phyloP scores from a whole-genome alignment of 2,797 vertebrate species.

The Erpetoichthys calabaricus region DNA sequence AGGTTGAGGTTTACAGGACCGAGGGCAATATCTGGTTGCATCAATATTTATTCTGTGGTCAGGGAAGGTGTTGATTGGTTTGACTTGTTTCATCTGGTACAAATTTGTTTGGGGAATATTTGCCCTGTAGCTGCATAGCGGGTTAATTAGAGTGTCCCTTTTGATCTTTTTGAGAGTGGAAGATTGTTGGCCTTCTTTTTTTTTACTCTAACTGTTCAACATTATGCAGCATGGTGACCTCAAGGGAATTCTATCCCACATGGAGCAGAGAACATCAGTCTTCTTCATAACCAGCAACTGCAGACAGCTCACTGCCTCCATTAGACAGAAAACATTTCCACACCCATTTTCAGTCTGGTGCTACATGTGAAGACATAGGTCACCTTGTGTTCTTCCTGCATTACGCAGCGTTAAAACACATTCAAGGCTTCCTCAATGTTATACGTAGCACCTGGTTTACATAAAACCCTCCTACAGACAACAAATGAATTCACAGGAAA shows the following conservation, averaged over 20 bases:
- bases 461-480: too few species aligned
- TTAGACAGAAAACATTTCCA: too few species aligned
- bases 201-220: background rate
- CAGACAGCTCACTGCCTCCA: too few species aligned
- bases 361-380: too few species aligned
- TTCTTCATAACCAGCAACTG: background rate
- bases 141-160: slow-evolving; percentile 5
- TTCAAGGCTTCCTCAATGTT: too few species aligned
- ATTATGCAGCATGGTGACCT: background rate
- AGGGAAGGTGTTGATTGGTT: slow-evolving; percentile 8
- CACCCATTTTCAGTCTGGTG: too few species aligned
- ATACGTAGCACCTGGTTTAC: too few species aligned
- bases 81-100: slow-evolving; percentile 3
- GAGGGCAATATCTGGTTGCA: background rate
- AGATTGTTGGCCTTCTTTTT: background rate
- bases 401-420: too few species aligned
- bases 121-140: background rate
- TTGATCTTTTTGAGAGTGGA: background rate
- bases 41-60: slow-evolving; percentile 7
- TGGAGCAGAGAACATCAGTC: background rate
- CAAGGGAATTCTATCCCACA: background rate
- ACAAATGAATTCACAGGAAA: too few species aligned
- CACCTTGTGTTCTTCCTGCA: too few species aligned
- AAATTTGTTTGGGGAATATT: background rate
- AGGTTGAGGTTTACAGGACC: background rate